A percentile compares a stretch with the other conserved stretches of the same genome.
Evolutionary conservation across 2,888 invertebrate genomes (phyloP).

Genomic region (Melanotus villosus): DNA sequence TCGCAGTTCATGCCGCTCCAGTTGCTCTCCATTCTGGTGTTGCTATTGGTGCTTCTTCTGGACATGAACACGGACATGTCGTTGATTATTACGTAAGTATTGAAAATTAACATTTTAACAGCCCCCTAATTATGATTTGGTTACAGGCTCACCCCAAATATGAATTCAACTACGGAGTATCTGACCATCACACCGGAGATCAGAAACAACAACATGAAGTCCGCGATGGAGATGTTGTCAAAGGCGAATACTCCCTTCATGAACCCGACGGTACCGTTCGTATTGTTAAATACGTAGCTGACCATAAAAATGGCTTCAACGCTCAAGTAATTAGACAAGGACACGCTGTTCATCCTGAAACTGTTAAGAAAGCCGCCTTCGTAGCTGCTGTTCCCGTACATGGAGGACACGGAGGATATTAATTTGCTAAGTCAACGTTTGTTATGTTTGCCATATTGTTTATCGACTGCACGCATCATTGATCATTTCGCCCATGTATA

Average conservation of each 20-base stretch:
- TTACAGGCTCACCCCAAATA: conserved; percentile 75
- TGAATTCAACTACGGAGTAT: conserved; percentile 72
- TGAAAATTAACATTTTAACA: background rate
- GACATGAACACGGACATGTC: conserved; percentile 22
- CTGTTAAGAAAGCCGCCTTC: conserved; percentile 34
- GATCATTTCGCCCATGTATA: conserved; percentile 1
- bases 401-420: conserved; percentile 17
- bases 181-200: conserved; percentile 72
- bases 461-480: conserved; percentile 2
- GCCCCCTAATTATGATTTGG: too few species aligned
- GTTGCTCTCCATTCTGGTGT: background rate
- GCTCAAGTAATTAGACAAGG: conserved; percentile 66
- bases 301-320: conserved; percentile 71
- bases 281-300: conserved; percentile 71
- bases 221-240: conserved; percentile 70
- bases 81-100: conserved; percentile 40
- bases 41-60: background rate
- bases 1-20: conserved; percentile 22
- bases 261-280: conserved; percentile 71
- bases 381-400: conserved; percentile 29
- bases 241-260: conserved; percentile 70
- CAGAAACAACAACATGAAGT: conserved; percentile 71
- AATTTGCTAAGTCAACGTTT: background rate
- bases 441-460: background rate
- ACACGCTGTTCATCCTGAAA: conserved; percentile 70